phyloP scores from a whole-genome alignment of 2,888 invertebrate genomes.

The Troides oblongomaculatus region DNA sequence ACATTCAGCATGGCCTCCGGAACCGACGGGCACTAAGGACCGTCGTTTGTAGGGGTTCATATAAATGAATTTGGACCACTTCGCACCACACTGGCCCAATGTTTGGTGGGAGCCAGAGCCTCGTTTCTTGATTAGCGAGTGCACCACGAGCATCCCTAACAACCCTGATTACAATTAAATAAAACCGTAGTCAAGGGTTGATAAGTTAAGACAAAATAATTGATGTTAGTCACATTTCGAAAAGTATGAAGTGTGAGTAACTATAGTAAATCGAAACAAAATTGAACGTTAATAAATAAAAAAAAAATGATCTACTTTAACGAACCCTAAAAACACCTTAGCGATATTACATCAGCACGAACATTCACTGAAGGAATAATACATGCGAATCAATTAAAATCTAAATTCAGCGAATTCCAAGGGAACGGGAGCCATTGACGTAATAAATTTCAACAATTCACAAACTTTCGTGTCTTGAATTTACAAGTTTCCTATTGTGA shows the following conservation, averaged over 20 bases:
- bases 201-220: too few species aligned
- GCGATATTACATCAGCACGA: background rate
- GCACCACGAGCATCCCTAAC: too few species aligned
- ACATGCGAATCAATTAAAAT: conserved; percentile 5
- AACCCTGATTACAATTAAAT: too few species aligned
- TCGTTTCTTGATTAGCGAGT: too few species aligned
- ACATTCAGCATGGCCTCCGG: too few species aligned
- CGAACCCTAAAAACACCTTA: background rate
- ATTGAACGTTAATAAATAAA: background rate
- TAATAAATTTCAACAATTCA: background rate
- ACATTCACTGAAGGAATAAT: conserved; percentile 1
- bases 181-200: too few species aligned
- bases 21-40: too few species aligned
- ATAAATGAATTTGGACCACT: too few species aligned
- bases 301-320: background rate
- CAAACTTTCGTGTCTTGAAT: conserved; percentile 3
- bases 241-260: background rate
- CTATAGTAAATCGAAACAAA: background rate
- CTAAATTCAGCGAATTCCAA: background rate
- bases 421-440: background rate
- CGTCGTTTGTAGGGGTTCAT: too few species aligned
- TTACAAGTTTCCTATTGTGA: background rate
- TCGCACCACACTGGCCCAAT: too few species aligned
- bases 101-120: too few species aligned
- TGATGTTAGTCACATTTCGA: too few species aligned